phyloP scores from a whole-genome alignment of 1,140 invertebrate species.

The Oscheius sp. region DNA sequence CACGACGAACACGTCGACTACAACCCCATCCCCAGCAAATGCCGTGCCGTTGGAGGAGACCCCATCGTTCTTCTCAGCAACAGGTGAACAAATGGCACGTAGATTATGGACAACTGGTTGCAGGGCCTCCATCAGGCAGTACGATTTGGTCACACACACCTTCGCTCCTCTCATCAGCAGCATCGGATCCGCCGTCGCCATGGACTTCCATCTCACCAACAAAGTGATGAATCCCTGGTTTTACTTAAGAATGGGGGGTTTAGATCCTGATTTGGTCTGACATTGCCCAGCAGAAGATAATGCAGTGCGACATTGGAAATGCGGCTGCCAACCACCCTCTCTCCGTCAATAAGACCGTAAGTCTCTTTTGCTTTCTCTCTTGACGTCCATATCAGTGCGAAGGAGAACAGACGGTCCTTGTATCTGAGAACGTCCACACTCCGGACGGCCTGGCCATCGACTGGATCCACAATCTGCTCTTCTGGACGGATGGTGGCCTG shows the following conservation, averaged over 20 bases:
- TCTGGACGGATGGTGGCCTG: conserved; percentile 89
- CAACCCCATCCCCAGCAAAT: conserved; percentile 19
- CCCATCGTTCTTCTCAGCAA: conserved; percentile 58
- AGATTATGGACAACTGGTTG: background rate
- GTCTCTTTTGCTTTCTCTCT: conserved; percentile 23
- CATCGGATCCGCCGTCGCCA: conserved; percentile 59
- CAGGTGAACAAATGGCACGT: conserved; percentile 20
- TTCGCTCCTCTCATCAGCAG: conserved; percentile 51
- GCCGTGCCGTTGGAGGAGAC: conserved; percentile 55
- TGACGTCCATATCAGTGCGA: conserved; percentile 62
- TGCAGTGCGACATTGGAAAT: conserved; percentile 37
- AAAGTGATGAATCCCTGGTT: background rate
- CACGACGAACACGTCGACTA: background rate
- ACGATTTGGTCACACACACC: conserved; percentile 54
- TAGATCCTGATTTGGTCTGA: conserved; percentile 31
- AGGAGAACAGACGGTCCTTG: conserved; percentile 64
- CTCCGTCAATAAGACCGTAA: conserved; percentile 19
- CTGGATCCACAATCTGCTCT: conserved; percentile 93
- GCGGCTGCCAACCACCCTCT: conserved; percentile 25
- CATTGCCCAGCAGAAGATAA: conserved; percentile 20
- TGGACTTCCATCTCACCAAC: conserved; percentile 48
- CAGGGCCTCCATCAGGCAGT: conserved; percentile 41
- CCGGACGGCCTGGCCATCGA: conserved; percentile 91
- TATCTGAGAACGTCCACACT: conserved; percentile 77
- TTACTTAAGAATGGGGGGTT: background rate